Percentiles rank a stretch among this genome's conserved stretches.
These are phyloP conservation scores for Indri indri DNA, from an alignment of 2,113 vertebrate species.

Conservation along the genomic window DNA sequence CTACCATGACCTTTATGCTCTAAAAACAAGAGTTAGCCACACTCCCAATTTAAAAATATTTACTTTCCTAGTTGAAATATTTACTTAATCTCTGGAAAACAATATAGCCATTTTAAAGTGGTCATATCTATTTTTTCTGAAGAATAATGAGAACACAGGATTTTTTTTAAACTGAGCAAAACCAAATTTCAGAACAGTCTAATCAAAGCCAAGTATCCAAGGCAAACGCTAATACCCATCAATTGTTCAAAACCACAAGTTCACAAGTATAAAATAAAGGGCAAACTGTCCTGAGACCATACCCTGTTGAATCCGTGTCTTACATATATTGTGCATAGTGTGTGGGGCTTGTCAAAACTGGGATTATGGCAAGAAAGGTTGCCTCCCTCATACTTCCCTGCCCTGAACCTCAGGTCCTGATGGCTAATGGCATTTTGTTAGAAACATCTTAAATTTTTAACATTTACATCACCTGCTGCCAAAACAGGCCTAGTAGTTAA, in stretches of 20 bases:
- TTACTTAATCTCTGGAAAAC: neutral
- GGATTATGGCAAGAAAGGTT: neutral
- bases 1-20: neutral
- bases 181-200: neutral
- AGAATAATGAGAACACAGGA: neutral
- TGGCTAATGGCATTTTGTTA: neutral
- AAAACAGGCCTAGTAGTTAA: neutral
- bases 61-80: neutral
- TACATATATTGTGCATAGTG: neutral
- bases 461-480: neutral
- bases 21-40: neutral
- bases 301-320: neutral
- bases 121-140: neutral
- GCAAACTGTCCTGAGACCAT: neutral
- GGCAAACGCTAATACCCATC: neutral
- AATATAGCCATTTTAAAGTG: neutral
- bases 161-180: constrained; percentile 15
- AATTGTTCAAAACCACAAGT: neutral
- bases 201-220: neutral
- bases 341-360: neutral
- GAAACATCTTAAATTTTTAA: neutral
- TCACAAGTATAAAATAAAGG: neutral
- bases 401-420: neutral
- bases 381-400: neutral
- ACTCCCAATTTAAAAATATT: neutral